Base-by-base conservation (phyloP, 2,888 invertebrate genomes). In the Molorchus minor region DNA sequence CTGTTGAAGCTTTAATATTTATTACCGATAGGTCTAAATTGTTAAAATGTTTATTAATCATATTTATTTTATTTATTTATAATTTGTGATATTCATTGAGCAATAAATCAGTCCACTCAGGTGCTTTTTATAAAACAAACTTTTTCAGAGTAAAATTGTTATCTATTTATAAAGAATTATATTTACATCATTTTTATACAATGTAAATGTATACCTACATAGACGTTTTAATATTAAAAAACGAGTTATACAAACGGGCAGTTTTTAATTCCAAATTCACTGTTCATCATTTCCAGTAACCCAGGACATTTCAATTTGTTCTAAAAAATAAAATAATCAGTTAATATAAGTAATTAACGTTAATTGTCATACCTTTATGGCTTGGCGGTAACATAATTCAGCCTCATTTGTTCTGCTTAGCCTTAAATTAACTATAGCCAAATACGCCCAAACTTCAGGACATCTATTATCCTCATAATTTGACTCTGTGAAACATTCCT, bases 401-500 rank as follows among this genome's bases (percentile, higher is more conserved):
- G 79, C 79, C 65, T 80, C 78, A 55, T 68, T 69, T 4, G 58
- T 13, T 38, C 72, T 71, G 21, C 68, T 65, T 46, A 80, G 57
- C 65, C 77, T 75, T 10, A 77, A 65, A 72, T 81, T 81, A 4
- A 80, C 68, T 45, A 80, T 59, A 8, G 77, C 70, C 21, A 81
- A 70, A 64, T 79, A 80, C 2, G 71, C 80, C 81, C 81, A 81
- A 13, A 72, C 71, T 62, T 78, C 78, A 3, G 79, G 67, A 52
- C 76, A 65, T 2, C 70, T 64, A 58, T 78, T 77, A 65, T 81
- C 79, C n/a, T 73, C 71, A 4, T 72, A 52, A 68, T 80, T 80
- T 1, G 80, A 74, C 65, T 80, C 78, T 7, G 68, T 72, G 35
- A 82, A 72, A 68, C 80, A 81, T 62, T 77, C 77, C 68, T 81